Evolutionary conservation across 2,113 vertebrate species (phyloP).

Genomic region (Siniperca knerii): DNA sequence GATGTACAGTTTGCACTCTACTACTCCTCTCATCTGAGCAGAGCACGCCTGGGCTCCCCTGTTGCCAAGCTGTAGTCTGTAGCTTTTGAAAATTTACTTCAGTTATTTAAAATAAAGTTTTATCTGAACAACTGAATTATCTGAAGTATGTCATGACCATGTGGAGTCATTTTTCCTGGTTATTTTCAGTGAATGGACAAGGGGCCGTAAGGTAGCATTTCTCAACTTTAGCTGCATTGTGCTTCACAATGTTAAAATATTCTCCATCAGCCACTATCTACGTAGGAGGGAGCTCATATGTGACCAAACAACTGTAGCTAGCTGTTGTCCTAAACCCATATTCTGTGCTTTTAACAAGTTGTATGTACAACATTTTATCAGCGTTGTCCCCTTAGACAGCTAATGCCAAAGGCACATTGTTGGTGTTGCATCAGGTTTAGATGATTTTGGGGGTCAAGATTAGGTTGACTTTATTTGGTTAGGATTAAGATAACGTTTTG

Average conservation of each 20-base stretch:
- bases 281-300: too few species aligned
- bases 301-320: too few species aligned
- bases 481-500: neutral
- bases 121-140: neutral
- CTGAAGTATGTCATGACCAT: neutral
- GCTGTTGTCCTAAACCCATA: neutral
- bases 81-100: neutral
- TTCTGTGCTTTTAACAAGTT: too few species aligned
- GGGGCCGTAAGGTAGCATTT: neutral
- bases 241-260: neutral
- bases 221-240: neutral
- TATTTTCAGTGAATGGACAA: neutral
- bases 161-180: neutral
- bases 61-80: neutral
- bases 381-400: too few species aligned
- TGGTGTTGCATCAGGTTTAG: too few species aligned
- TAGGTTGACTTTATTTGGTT: neutral
- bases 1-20: neutral
- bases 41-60: neutral
- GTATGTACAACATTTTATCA: too few species aligned
- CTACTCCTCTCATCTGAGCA: neutral
- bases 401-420: too few species aligned
- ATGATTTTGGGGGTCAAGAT: too few species aligned
- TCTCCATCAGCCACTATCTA: too few species aligned
- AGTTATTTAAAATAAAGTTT: neutral